A percentile compares a stretch with the other conserved stretches of the same genome.
These are phyloP conservation scores for Chaetophractus vellerosus DNA, from an alignment of 2,797 vertebrate species.

Conservation along the genomic window DNA sequence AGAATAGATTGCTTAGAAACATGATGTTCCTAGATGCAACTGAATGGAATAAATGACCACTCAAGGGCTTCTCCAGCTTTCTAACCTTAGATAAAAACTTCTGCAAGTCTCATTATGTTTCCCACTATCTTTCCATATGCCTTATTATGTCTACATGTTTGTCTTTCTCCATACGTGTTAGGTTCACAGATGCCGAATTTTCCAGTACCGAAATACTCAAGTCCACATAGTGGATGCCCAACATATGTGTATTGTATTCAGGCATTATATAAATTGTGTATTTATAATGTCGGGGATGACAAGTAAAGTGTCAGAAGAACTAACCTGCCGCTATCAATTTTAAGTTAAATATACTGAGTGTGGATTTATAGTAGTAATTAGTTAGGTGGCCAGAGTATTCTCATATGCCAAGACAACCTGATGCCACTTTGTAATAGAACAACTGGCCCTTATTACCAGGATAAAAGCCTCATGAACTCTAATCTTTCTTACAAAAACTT, in stretches of 20 bases:
- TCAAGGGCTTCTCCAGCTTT: not conserved
- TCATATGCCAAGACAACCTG: slow-evolving; percentile 79
- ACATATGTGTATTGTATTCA: not conserved
- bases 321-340: not conserved
- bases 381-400: slow-evolving; percentile 78
- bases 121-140: not conserved
- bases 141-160: not conserved
- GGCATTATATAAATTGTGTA: not conserved
- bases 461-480: not conserved
- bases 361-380: slow-evolving; percentile 70
- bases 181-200: not conserved
- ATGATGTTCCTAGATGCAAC: not conserved
- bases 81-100: not conserved
- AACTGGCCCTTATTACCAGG: slow-evolving; percentile 53
- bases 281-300: not conserved
- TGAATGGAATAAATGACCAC: not conserved
- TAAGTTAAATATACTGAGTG: slow-evolving; percentile 54
- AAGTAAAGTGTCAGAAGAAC: not conserved
- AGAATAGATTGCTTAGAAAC: not conserved
- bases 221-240: not conserved
- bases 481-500: slow-evolving; percentile 45
- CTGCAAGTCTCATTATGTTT: not conserved
- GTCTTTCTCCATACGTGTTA: not conserved
- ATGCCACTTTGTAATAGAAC: slow-evolving; percentile 71
- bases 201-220: not conserved